These are phyloP conservation scores for Chaetura pelagica DNA, from an alignment of 2,113 vertebrate species.

Conservation along the genomic window DNA sequence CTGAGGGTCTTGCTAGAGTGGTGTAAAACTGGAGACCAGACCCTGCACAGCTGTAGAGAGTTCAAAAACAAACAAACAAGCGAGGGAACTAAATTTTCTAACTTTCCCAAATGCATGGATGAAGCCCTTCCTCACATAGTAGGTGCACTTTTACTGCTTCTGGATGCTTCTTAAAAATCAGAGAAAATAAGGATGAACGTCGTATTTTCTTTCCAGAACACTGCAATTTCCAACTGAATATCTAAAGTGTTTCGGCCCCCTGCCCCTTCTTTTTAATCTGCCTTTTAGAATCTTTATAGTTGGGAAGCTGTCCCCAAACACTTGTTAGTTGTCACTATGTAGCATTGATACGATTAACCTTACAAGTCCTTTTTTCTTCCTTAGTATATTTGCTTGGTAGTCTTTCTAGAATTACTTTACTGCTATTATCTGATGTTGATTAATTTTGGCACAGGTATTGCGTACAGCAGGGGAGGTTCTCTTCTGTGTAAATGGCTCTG, in stretches of 20 bases:
- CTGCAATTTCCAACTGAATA: background rate
- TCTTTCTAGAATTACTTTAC: slow-evolving; percentile 13
- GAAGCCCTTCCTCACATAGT: background rate
- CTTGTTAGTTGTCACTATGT: background rate
- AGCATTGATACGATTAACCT: background rate
- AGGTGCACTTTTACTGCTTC: background rate
- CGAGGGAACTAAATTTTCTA: background rate
- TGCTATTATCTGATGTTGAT: slow-evolving; percentile 23
- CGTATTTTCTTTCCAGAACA: background rate
- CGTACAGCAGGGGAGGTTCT: slow-evolving; percentile 7
- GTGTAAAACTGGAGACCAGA: background rate
- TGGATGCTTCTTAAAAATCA: background rate
- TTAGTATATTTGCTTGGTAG: background rate
- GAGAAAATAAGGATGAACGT: background rate
- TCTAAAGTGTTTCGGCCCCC: rapidly evolving
- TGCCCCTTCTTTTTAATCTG: background rate
- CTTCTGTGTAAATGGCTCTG: background rate
- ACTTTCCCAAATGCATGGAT: background rate
- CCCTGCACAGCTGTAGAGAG: background rate
- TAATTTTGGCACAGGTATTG: slow-evolving; percentile 28
- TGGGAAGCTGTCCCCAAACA: background rate
- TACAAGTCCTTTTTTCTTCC: slow-evolving; percentile 1
- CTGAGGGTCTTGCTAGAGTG: background rate
- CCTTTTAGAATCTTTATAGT: background rate
- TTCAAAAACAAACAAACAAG: background rate